A percentile compares a stretch with the other conserved stretches of the same genome.
Conservation (phyloP, 2,888 invertebrate genomes). For the Pecten maximus region DNA sequence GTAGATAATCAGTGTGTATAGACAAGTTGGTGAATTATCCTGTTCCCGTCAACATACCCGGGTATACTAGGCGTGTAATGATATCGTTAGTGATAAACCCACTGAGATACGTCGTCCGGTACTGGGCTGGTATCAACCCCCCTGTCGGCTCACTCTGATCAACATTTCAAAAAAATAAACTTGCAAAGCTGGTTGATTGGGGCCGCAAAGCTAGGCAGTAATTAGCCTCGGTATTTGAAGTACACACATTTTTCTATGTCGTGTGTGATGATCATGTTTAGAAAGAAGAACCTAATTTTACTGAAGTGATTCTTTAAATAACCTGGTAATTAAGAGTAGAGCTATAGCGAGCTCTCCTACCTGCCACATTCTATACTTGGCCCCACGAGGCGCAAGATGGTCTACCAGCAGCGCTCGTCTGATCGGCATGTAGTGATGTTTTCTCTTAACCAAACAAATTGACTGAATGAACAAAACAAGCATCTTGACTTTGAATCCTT, state of each 20-base stretch:
- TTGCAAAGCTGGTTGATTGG: not conserved
- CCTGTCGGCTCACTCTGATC: not conserved
- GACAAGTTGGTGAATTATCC: no score
- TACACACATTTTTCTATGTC: constrained; percentile 5
- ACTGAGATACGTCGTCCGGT: no score
- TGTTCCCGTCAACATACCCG: no score
- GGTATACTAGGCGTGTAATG: no score
- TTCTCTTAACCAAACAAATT: not conserved
- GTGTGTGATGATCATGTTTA: not conserved
- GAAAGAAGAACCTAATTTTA: constrained; percentile 7
- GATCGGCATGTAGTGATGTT: not conserved
- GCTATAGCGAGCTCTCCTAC: not conserved
- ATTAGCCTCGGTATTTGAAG: not conserved
- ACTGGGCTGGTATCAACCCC: not conserved
- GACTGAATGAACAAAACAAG: not conserved
- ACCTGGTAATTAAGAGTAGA: not conserved
- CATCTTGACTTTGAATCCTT: not conserved
- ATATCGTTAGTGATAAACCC: no score
- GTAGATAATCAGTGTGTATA: no score
- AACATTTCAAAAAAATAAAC: not conserved
- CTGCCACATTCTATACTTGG: not conserved
- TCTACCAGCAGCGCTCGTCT: not conserved
- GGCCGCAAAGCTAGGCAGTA: not conserved
- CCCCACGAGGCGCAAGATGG: not conserved
- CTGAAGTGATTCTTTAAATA: not conserved